These are phyloP conservation scores for Lasioglossum figueresi DNA, from an alignment of 2,888 invertebrate genomes.

Conservation along the genomic window DNA sequence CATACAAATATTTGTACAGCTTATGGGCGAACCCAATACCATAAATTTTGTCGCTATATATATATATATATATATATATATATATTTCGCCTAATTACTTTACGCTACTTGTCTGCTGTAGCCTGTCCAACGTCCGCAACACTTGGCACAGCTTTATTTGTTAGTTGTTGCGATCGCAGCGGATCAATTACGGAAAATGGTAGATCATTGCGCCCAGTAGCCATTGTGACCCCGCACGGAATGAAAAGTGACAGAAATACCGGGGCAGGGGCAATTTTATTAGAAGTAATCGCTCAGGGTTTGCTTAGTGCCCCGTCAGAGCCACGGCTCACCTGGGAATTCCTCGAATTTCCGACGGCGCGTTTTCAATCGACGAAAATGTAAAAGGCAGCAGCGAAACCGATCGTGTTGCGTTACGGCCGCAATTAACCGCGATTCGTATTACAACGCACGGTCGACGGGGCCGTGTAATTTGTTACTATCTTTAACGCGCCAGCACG, in stretches of 20 bases:
- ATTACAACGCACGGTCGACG: constrained; percentile 17
- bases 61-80: no score
- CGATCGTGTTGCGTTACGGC: constrained; percentile 21
- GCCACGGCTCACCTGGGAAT: neutral
- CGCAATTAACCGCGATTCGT: constrained; percentile 55
- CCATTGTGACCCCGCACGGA: neutral
- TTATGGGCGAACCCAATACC: neutral
- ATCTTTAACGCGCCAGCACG: constrained; percentile 52
- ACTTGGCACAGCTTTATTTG: neutral
- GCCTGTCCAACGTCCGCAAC: neutral
- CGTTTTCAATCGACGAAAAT: constrained; percentile 13
- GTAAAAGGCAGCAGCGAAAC: constrained; percentile 18
- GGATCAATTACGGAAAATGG: neutral
- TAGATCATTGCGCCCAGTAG: neutral
- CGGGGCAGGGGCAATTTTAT: neutral
- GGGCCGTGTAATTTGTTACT: constrained; percentile 44
- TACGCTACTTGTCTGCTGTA: neutral
- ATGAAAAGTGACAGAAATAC: neutral
- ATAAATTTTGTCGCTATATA: neutral
- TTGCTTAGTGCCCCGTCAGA: neutral
- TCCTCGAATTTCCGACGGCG: neutral
- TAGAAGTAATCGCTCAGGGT: neutral
- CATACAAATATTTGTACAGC: neutral
- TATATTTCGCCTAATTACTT: neutral
- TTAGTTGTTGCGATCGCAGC: neutral